Evolutionary conservation across 2,797 vertebrate genomes (phyloP), one percentile per base, ranked within the genome.

Genomic region (Chromis chromis): DNA sequence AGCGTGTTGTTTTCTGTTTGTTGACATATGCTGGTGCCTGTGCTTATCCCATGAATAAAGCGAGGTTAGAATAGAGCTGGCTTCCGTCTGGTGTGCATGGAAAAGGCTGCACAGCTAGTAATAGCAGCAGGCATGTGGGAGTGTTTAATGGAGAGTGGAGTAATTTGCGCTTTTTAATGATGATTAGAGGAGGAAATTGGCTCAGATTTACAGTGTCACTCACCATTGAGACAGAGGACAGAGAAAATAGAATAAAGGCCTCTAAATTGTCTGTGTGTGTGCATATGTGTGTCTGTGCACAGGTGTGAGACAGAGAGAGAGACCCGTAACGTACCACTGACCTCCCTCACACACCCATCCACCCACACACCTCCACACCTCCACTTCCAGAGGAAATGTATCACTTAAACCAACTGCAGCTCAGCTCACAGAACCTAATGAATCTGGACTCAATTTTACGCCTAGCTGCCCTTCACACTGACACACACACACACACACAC

Each of bases 391-490:
- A 97, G 96, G 97, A 98, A 97, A 97, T 97, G 97, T 97, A 96
- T 97, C 96, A 97, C 97, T 97, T 96, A 96, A 97, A 97, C 95
- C 95, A 96, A 97, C 96, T 96, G 96, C 96, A 95, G 96, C 94
- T 95, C 96, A 88, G 86, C 88, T 91, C 88, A 88, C 89, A 95
- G 94, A 95, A 95, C 10, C 96, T 96, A 97, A 97, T 97, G 96
- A 98, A 97, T 97, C 96, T 96, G 96, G 96, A 96, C 96, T 96
- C 96, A 97, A 97, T 98, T 97, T 98, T 97, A 96, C 96, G 95
- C 96, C 96, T 96, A 95, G 94, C 91, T 97, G 96, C 96, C 94
- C 95, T 95, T 95, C 95, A 94, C 93, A 95, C 79, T 74, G 69
- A 84, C 83, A 84, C 84, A 80, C 85, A 71, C 84, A 78, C 84